A percentile compares a stretch with the other conserved stretches of the same genome.
Conservation (phyloP, 2,888 invertebrate genomes). For the Morpho deidamia region DNA sequence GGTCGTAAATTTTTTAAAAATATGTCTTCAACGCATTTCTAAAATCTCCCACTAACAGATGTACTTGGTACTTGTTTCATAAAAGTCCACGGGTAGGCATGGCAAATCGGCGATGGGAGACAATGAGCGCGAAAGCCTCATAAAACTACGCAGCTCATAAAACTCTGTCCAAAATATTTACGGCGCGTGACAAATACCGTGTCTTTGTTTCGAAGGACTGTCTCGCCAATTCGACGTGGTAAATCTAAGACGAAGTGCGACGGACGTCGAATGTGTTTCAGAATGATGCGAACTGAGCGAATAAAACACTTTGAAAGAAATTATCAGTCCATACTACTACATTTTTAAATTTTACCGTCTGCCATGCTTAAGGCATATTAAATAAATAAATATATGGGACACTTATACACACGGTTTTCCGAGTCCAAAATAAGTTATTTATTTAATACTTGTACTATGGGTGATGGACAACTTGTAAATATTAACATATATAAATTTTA, state of each 20-base stretch:
- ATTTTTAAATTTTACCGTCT: background rate
- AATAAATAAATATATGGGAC: no score
- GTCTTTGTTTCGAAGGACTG: constrained; percentile 63
- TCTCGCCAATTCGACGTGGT: constrained; percentile 64
- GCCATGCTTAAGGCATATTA: no score
- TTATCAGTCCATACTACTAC: background rate
- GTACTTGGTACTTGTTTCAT: constrained; percentile 26
- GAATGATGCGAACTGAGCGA: background rate
- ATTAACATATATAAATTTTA: no score
- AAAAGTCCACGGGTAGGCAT: constrained; percentile 39
- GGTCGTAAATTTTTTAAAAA: constrained; percentile 5
- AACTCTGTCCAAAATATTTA: constrained; percentile 74
- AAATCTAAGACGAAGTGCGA: constrained; percentile 31
- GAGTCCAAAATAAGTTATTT: no score
- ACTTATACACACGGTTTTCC: no score
- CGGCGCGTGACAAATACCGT: constrained; percentile 68
- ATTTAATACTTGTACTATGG: no score
- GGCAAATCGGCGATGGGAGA: constrained; percentile 55
- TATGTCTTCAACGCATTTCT: constrained; percentile 13
- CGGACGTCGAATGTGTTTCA: constrained; percentile 1
- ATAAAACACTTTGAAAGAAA: background rate
- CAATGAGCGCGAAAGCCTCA: constrained; percentile 69
- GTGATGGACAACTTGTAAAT: no score
- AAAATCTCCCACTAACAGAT: constrained; percentile 25
- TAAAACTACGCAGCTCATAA: constrained; percentile 68